Conservation (phyloP, 1,140 invertebrate species). For the Drosophila pectinifera region DNA sequence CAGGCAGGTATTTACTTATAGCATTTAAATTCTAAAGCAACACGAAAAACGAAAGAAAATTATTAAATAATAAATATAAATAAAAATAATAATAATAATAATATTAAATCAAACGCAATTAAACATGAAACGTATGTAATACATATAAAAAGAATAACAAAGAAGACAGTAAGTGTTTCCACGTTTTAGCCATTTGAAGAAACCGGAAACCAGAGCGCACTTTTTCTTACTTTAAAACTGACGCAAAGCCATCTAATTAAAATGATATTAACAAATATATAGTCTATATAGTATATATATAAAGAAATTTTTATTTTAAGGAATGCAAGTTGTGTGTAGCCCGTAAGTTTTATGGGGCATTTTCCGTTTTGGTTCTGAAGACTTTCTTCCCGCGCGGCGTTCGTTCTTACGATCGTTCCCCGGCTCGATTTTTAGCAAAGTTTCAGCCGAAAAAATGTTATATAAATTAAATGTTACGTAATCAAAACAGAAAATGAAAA, state of each 20-base stretch:
- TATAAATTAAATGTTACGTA: constrained; percentile 22
- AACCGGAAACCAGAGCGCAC: constrained; percentile 41
- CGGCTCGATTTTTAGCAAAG: constrained; percentile 45
- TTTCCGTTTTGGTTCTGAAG: constrained; percentile 12
- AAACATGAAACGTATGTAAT: constrained; percentile 42
- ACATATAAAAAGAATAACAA: constrained; percentile 29
- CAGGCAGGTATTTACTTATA: constrained; percentile 74
- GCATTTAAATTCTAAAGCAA: constrained; percentile 59
- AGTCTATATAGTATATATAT: constrained; percentile 18
- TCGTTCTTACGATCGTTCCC: too few relatives aligned
- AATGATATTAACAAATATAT: constrained; percentile 20
- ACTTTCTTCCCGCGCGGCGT: not conserved
- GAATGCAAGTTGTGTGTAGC: constrained; percentile 13
- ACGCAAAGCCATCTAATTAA: constrained; percentile 30
- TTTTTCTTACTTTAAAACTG: constrained; percentile 65
- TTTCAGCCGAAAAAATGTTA: constrained; percentile 46
- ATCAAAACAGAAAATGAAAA: constrained; percentile 40
- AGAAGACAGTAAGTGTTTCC: constrained; percentile 37
- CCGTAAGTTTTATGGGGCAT: constrained; percentile 10
- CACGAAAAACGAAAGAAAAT: constrained; percentile 43
- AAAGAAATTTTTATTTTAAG: constrained; percentile 7
- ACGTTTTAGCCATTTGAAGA: constrained; percentile 60
- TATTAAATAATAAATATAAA: constrained; percentile 18
- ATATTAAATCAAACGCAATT: constrained; percentile 42
- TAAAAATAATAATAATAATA: constrained; percentile 2